These are phyloP conservation scores for Axinella damicornis DNA, from an alignment of 37 sponge, comb jelly and placozoan genomes.

Conservation along the genomic window DNA sequence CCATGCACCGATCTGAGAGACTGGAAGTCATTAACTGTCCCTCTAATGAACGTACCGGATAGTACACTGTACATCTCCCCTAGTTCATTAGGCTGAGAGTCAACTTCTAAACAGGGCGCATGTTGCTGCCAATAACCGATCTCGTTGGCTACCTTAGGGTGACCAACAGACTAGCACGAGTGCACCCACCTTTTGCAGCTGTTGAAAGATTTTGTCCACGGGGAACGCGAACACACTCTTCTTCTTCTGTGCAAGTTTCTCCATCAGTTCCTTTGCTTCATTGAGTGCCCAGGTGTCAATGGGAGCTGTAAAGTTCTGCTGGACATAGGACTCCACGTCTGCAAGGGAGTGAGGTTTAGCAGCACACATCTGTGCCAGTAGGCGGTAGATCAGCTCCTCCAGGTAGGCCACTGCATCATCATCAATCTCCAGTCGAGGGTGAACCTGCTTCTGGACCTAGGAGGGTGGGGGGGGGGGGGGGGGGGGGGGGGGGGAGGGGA, in stretches of 20 bases:
- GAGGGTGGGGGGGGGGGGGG: neutral
- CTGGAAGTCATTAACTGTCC: no score
- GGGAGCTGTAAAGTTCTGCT: constrained; percentile 77
- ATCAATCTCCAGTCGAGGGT: constrained; percentile 82
- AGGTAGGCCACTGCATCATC: constrained; percentile 79
- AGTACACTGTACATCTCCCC: no score
- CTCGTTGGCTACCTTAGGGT: no score
- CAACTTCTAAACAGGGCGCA: no score
- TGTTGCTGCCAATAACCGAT: no score
- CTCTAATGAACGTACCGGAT: no score
- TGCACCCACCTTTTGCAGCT: constrained; percentile 66
- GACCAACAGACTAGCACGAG: no score
- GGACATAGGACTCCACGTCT: constrained; percentile 81
- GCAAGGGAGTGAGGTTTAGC: constrained; percentile 61
- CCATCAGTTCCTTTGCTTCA: constrained; percentile 82
- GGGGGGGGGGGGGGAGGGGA: constrained; percentile 1
- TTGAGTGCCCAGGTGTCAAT: constrained; percentile 83
- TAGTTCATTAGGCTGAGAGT: no score
- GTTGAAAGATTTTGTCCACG: constrained; percentile 75
- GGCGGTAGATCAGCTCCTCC: constrained; percentile 76
- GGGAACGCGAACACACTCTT: constrained; percentile 71
- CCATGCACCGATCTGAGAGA: no score
- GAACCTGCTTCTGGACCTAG: constrained; percentile 90
- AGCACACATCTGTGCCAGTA: constrained; percentile 83
- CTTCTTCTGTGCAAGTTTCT: constrained; percentile 45